Percentiles rank a stretch among this genome's conserved stretches.
These are phyloP conservation scores for Chloroceryle amazona DNA, from an alignment of 2,797 vertebrate genomes.

Conservation along the genomic window DNA sequence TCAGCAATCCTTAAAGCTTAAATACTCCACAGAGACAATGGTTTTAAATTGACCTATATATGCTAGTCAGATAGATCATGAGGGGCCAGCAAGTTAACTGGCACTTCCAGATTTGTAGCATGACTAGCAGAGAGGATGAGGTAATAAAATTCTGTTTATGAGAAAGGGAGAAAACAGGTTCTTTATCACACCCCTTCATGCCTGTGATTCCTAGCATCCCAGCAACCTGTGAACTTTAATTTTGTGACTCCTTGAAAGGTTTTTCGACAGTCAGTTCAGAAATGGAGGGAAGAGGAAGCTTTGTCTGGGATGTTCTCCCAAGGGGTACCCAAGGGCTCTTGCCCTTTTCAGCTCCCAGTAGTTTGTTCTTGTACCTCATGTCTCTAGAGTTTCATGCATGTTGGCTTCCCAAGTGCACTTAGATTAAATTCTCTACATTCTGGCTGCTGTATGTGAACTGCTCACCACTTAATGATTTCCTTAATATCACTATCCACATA, in stretches of 20 bases:
- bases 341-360: not conserved
- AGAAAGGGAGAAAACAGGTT: not conserved
- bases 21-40: not conserved
- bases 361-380: not conserved
- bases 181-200: not conserved
- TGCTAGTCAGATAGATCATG: not conserved
- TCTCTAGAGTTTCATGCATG: not conserved
- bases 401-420: not conserved
- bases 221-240: not conserved
- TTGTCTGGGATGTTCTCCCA: not conserved
- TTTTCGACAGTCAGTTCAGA: not conserved
- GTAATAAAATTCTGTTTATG: not conserved
- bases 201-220: not conserved
- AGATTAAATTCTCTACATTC: not conserved
- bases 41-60: not conserved
- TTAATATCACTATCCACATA: not conserved
- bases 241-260: not conserved
- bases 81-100: not conserved
- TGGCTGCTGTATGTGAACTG: not conserved
- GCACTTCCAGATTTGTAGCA: not conserved
- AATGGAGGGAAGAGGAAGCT: not conserved
- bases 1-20: not conserved
- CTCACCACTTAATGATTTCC: not conserved
- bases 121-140: not conserved
- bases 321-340: not conserved